Conservation (phyloP, 1,140 invertebrate species). For the Lepeophtheirus salmonis region DNA sequence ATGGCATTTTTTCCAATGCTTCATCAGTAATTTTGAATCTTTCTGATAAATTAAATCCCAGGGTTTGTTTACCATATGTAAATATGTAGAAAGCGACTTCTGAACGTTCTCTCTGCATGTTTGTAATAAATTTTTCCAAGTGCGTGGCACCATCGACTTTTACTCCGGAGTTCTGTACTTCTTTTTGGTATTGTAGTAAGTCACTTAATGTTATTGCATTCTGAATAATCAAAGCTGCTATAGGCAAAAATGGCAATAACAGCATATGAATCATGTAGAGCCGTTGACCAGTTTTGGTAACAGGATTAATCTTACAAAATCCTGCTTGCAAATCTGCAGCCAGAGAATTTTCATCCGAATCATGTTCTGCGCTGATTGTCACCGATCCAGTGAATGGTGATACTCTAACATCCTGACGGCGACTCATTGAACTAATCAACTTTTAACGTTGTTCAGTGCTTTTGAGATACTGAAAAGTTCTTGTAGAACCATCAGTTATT, state of each 20-base stretch:
- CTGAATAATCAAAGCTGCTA: neutral
- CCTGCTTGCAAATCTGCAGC: too few relatives aligned
- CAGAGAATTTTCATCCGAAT: too few relatives aligned
- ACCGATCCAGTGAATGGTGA: too few relatives aligned
- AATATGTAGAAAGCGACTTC: slow-evolving; percentile 6
- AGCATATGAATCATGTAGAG: neutral
- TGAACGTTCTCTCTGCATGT: neutral
- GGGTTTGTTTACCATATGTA: neutral
- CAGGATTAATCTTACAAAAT: neutral
- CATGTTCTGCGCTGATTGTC: too few relatives aligned
- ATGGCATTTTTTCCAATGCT: neutral
- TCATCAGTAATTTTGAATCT: neutral
- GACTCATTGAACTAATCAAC: too few relatives aligned
- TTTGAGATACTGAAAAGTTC: too few relatives aligned
- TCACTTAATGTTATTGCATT: neutral
- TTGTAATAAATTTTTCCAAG: slow-evolving; percentile 1
- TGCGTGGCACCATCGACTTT: neutral
- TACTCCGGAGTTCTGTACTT: neutral
- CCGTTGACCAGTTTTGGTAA: neutral
- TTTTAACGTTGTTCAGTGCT: too few relatives aligned
- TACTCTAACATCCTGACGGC: too few relatives aligned
- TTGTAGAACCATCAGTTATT: too few relatives aligned
- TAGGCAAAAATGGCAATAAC: neutral
- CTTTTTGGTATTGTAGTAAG: neutral
- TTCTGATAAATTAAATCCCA: slow-evolving; percentile 3